Evolutionary conservation across 2,797 vertebrate genomes (phyloP).

Genomic region (Malurus splendens): DNA sequence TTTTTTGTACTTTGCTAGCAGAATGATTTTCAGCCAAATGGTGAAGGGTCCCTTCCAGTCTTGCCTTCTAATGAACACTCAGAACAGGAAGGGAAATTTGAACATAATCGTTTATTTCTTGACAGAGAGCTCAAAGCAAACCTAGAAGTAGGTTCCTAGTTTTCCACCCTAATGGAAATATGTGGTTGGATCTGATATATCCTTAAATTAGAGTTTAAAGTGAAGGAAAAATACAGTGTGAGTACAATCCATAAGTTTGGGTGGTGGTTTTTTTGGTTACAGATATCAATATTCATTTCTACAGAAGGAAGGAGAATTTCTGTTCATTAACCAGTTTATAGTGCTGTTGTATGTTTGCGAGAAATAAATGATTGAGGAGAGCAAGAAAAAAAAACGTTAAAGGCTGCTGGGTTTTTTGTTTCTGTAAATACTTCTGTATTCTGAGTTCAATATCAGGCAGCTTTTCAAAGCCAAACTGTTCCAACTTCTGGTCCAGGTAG

Average conservation of each 20-base stretch:
- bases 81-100: not conserved
- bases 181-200: not conserved
- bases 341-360: not conserved
- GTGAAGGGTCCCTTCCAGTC: not conserved
- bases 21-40: not conserved
- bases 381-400: constrained; percentile 1
- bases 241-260: not conserved
- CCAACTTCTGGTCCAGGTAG: not conserved
- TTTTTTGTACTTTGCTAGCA: not conserved
- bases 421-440: not conserved
- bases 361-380: not conserved
- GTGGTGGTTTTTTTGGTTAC: not conserved
- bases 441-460: not conserved
- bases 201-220: not conserved
- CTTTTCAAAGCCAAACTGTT: not conserved
- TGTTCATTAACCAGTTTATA: not conserved
- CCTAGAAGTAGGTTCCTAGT: not conserved
- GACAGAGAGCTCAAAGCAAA: not conserved
- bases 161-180: not conserved
- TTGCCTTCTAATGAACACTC: not conserved
- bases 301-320: not conserved
- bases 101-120: not conserved
- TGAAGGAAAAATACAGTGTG: not conserved
- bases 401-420: not conserved
- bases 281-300: not conserved